A percentile compares a stretch with the other conserved stretches of the same genome.
These are phyloP conservation scores for Quadriops clusia DNA, from an alignment of 2,888 invertebrate species.

Conservation along the genomic window DNA sequence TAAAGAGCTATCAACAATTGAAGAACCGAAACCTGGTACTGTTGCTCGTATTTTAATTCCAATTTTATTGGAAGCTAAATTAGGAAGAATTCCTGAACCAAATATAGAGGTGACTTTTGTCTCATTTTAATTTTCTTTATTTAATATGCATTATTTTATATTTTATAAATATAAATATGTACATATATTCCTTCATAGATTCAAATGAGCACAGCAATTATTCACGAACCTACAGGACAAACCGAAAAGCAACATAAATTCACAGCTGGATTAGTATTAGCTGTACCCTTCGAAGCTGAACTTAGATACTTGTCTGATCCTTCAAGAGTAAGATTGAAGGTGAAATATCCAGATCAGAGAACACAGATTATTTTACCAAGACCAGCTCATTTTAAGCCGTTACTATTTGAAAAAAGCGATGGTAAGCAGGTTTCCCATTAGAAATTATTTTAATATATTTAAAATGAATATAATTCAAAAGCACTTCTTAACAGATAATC, in stretches of 20 bases:
- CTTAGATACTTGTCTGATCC: slow-evolving; percentile 67
- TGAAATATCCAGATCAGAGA: slow-evolving; percentile 86
- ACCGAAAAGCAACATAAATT: slow-evolving; percentile 75
- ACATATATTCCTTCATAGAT: slow-evolving; percentile 40
- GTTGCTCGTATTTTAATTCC: slow-evolving; percentile 70
- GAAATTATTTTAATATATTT: slow-evolving; percentile 18
- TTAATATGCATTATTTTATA: slow-evolving; percentile 1
- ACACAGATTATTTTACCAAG: slow-evolving; percentile 73
- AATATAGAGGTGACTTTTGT: slow-evolving; percentile 48
- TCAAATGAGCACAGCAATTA: slow-evolving; percentile 66
- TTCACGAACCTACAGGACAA: slow-evolving; percentile 75
- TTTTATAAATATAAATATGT: neutral
- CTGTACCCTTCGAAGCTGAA: slow-evolving; percentile 78
- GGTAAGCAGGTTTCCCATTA: slow-evolving; percentile 18
- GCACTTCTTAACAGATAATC: slow-evolving; percentile 35
- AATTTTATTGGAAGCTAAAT: slow-evolving; percentile 55
- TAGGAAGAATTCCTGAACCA: slow-evolving; percentile 54
- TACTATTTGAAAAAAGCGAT: slow-evolving; percentile 41
- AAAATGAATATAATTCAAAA: slow-evolving; percentile 5
- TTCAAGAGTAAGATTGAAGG: slow-evolving; percentile 64
- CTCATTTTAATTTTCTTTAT: slow-evolving; percentile 1
- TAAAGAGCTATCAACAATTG: slow-evolving; percentile 60
- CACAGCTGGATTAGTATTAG: slow-evolving; percentile 82
- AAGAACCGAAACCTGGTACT: slow-evolving; percentile 75
- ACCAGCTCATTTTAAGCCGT: slow-evolving; percentile 60